Percentiles rank a stretch among this genome's conserved stretches.
Evolutionary conservation across 2,888 invertebrate genomes (phyloP).

Genomic region (Ellobium chinense): DNA sequence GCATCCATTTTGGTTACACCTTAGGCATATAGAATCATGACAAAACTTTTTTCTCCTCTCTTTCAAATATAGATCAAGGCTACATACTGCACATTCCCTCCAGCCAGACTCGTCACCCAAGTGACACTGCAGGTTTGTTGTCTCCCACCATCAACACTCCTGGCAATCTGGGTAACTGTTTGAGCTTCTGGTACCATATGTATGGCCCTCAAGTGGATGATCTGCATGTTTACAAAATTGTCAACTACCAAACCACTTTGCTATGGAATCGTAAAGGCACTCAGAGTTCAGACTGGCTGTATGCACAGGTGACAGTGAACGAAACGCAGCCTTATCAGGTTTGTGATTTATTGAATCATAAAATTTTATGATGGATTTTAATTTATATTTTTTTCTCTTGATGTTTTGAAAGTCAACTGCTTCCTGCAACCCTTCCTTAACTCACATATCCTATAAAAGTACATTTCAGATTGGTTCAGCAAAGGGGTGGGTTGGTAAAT

Average conservation of each 20-base stretch:
- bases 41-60: too few species aligned
- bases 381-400: too few species aligned
- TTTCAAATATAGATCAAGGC: slow-evolving; percentile 34
- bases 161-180: slow-evolving; percentile 57
- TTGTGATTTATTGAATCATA: too few species aligned
- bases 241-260: slow-evolving; percentile 43
- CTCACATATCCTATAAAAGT: too few species aligned
- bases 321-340: slow-evolving; percentile 48
- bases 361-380: too few species aligned
- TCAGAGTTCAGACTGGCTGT: slow-evolving; percentile 67
- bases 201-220: slow-evolving; percentile 71
- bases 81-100: slow-evolving; percentile 24
- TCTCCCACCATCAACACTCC: slow-evolving; percentile 56
- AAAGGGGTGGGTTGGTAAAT: too few species aligned
- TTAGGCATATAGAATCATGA: too few species aligned
- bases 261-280: slow-evolving; percentile 67
- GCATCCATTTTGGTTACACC: too few species aligned
- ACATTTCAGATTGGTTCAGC: too few species aligned
- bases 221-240: slow-evolving; percentile 66
- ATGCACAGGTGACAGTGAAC: slow-evolving; percentile 55
- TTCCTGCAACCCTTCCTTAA: too few species aligned
- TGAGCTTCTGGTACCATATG: slow-evolving; percentile 75
- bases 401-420: too few species aligned
- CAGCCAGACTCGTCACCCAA: slow-evolving; percentile 56
- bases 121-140: slow-evolving; percentile 66